phyloP scores from a whole-genome alignment of 1,140 invertebrate genomes.

The Octopus sinensis region DNA sequence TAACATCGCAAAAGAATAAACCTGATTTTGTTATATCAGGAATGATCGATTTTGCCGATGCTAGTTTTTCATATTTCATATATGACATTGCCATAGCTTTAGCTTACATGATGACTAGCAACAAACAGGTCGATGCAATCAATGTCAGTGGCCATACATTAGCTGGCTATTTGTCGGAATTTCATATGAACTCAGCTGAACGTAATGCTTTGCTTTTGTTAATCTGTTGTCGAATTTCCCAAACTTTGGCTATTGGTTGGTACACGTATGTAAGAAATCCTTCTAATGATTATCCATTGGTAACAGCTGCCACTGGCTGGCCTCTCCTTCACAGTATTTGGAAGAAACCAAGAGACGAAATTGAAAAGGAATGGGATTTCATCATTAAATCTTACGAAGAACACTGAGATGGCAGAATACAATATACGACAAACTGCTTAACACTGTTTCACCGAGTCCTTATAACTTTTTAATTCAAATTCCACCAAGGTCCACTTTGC shows the following conservation, averaged over 20 bases:
- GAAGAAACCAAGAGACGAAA: constrained; percentile 55
- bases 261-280: constrained; percentile 74
- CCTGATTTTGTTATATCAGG: constrained; percentile 55
- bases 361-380: constrained; percentile 52
- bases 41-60: constrained; percentile 82
- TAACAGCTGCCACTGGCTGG: constrained; percentile 59
- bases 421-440: too few species aligned
- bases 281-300: constrained; percentile 73
- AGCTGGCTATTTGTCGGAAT: constrained; percentile 69
- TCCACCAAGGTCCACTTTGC: too few species aligned
- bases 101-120: constrained; percentile 74
- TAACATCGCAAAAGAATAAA: constrained; percentile 7
- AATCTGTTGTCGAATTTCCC: constrained; percentile 72
- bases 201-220: constrained; percentile 69
- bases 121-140: constrained; percentile 60
- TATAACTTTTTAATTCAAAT: too few species aligned
- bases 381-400: too few species aligned
- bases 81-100: constrained; percentile 82
- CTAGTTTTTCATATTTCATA: constrained; percentile 69
- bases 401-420: too few species aligned
- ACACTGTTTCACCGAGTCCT: too few species aligned
- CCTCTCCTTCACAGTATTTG: constrained; percentile 54
- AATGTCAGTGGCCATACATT: constrained; percentile 70
- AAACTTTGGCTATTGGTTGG: constrained; percentile 75
- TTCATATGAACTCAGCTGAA: constrained; percentile 65